Evolutionary conservation across 2,888 invertebrate genomes (phyloP).

Genomic region (Stenurella melanura): DNA sequence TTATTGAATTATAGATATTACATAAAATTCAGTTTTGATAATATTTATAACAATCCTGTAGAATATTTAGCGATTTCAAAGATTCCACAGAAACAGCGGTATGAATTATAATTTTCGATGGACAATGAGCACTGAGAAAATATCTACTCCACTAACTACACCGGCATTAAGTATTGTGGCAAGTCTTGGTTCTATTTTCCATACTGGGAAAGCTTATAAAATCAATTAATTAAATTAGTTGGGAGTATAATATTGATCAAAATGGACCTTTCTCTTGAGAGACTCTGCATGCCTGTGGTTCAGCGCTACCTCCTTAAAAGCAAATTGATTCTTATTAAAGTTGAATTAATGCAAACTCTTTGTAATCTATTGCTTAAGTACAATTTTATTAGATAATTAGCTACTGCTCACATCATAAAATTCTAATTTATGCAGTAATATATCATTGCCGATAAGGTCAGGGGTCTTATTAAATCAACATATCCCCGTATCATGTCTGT

Average conservation of each 20-base stretch:
- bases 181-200: no score
- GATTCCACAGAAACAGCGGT: no score
- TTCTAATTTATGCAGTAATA: conserved; percentile 25
- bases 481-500: not conserved
- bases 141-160: no score
- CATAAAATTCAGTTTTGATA: no score
- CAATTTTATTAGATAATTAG: conserved; percentile 35
- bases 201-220: not conserved
- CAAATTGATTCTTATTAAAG: not conserved
- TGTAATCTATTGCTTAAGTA: not conserved
- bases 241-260: not conserved
- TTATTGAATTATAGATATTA: no score
- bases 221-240: not conserved
- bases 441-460: conserved; percentile 27
- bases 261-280: not conserved
- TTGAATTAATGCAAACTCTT: not conserved
- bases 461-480: not conserved
- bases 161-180: no score
- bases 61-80: no score
- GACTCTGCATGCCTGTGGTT: not conserved
- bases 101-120: no score
- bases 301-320: not conserved
- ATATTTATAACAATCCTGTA: no score
- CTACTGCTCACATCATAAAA: conserved; percentile 28
- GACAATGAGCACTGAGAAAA: no score